Base-by-base conservation (phyloP, 2,113 vertebrate genomes). In the Lagenorhynchus albirostris region DNA sequence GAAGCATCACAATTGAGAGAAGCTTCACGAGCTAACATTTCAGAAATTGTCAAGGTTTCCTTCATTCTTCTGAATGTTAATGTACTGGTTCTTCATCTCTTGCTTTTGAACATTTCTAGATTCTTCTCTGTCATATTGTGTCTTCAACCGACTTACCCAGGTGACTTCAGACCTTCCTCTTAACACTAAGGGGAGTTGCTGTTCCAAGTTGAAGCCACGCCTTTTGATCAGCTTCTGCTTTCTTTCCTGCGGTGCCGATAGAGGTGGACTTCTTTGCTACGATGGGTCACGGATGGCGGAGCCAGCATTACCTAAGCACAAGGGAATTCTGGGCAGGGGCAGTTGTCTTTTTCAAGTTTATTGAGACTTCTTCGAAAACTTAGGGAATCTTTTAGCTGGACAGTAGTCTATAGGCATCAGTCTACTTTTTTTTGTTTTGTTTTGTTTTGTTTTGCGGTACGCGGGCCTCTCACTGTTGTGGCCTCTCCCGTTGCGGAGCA, bases 251-350 rank as follows among this genome's bases (percentile, higher is more conserved):
- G 8, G 6, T 33, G 21, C 7, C 31, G 21, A 8, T 1, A 17
- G 58, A 38, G 23, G 3, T 3, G 55, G 63, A 4, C 31, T 18
- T 67, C 36, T 58, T 47, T 20, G 67, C 31, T 10, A 1, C 1
- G 14, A 9, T 11, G 10, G 31, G n/a, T 13, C 74, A 2, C 36
- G 20, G 8, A 0, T 1, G 5, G 12, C 18, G 33, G 74, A 36
- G 31, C 65, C 41, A 8, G 26, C 65, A 1, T 53, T 15, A 20
- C 5, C 13, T 23, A 29, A 77, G 62, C 77, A 36, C 74, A 76
- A 58, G 60, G n/a, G 55, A 81, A 81, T 53, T 55, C 53, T 6
- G 23, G 36, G 29, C n/a, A 67, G 74, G 65, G 38, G 18, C 68
- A 31, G 13, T 31, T 60, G 74, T 6, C 12, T 76, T 62, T 60